Evolutionary conservation across 2,888 invertebrate species (phyloP).

Genomic region (Stictocephala bisonia): DNA sequence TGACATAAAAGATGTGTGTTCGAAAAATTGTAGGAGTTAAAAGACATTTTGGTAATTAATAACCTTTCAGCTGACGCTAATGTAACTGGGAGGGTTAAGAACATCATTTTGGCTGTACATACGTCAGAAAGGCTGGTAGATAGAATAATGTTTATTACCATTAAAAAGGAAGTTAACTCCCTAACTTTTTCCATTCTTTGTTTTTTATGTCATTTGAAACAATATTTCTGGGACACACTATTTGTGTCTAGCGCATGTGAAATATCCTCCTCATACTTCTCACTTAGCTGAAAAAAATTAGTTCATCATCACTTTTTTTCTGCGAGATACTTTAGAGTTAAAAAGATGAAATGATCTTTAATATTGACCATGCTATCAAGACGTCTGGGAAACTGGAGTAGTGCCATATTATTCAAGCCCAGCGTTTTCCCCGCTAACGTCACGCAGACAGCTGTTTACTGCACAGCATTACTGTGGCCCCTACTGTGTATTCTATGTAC

Average conservation of each 20-base stretch:
- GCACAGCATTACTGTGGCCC: no score
- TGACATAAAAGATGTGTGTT: no score
- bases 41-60: neutral
- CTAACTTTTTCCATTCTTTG: neutral
- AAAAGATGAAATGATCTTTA: conserved; percentile 9
- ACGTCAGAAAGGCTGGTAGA: conserved; percentile 10
- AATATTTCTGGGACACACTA: conserved; percentile 10
- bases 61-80: conserved; percentile 19
- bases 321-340: conserved; percentile 21
- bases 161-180: neutral
- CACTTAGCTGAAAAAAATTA: neutral
- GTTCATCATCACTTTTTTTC: conserved; percentile 10
- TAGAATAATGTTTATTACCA: conserved; percentile 8
- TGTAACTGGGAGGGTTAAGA: conserved; percentile 6
- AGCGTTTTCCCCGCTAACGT: no score
- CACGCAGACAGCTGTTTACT: no score
- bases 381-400: neutral
- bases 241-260: conserved; percentile 7
- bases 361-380: conserved; percentile 12
- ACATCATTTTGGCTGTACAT: conserved; percentile 19
- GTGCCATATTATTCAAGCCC: no score
- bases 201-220: neutral
- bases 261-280: conserved; percentile 6
- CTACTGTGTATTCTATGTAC: no score
- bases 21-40: no score